These are phyloP conservation scores for Anguilla marmorata DNA, from an alignment of 2,797 vertebrate genomes.

Conservation along the genomic window DNA sequence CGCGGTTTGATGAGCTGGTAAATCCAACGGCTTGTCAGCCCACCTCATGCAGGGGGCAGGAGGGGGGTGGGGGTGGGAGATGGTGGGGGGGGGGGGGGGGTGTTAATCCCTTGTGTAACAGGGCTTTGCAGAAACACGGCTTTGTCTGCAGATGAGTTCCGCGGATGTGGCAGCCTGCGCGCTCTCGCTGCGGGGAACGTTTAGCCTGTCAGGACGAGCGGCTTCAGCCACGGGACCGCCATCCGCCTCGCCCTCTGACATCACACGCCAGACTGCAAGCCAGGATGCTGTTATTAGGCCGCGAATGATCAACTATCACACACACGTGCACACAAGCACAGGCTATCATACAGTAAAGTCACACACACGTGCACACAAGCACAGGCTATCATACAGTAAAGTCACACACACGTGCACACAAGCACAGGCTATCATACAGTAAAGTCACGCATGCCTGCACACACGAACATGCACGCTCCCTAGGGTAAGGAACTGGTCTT, in stretches of 20 bases:
- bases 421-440: not conserved
- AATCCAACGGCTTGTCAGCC: not conserved
- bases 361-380: conserved; percentile 14
- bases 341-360: no score
- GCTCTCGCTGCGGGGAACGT: not conserved
- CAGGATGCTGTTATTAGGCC: not conserved
- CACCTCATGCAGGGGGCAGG: not conserved
- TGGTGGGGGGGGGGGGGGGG: not conserved
- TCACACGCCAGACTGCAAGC: not conserved
- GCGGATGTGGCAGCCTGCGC: not conserved
- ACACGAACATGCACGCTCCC: not conserved
- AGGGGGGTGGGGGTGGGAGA: no score
- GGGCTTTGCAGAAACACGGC: not conserved
- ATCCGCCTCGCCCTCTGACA: not conserved
- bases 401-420: conserved; percentile 22
- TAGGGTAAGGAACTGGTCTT: no score
- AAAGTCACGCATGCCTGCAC: not conserved
- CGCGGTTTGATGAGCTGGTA: not conserved
- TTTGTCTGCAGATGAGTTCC: not conserved
- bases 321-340: conserved; percentile 17
- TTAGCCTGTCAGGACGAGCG: not conserved
- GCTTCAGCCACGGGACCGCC: not conserved
- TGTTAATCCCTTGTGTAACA: not conserved
- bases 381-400: no score
- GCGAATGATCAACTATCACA: not conserved